Evolutionary conservation across 2,888 invertebrate species (phyloP), one percentile per base, ranked within the genome.

Genomic region (Nymphalis polychloros): DNA sequence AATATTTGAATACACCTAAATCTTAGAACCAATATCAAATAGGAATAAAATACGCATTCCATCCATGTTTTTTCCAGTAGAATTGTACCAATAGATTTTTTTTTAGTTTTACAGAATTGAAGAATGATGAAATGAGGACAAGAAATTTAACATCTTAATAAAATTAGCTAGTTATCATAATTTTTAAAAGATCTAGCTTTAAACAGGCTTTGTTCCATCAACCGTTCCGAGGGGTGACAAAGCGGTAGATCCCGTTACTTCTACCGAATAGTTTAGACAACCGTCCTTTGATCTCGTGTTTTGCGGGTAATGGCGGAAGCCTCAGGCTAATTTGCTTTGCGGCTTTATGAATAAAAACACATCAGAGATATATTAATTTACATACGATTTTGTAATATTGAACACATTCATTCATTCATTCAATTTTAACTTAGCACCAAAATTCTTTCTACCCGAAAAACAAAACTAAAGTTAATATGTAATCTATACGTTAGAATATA

Each of bases 271-370:
- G 79, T 41, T 41, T 41, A 41, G 41, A 41, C 41, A 13, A 41
- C 41, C 41, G 41, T 78, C 79, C 83, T 85, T 85, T 85, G 85
- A 85, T 81, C 80, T 78, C 66, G 65, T 68, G 73, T 20, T 27
- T 81, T 78, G 81, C 80, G 79, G 78, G 78, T 41, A 13, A 13
- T 41, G 13, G 13, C 41, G 41, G 13, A 13, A 41, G 52, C 62
- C 35, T 47, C 47, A 49, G 67, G 71, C 71, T 16, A 66, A 59
- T 68, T 68, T 64, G 49, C 41, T 35, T 62, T 61, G 52, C 10
- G 52, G 20, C 4, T 8, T 52, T 52, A 1, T 13, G 2, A 20
- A 52, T 50, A 48, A 48, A 48, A 48, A 49, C 49, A 49, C n/a
- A 48, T 13, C n/a, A 19, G 19, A 19, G 17, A 19, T 2, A 49